phyloP scores from a whole-genome alignment of 2,113 vertebrate species.

The Emydocephalus ijimae region DNA sequence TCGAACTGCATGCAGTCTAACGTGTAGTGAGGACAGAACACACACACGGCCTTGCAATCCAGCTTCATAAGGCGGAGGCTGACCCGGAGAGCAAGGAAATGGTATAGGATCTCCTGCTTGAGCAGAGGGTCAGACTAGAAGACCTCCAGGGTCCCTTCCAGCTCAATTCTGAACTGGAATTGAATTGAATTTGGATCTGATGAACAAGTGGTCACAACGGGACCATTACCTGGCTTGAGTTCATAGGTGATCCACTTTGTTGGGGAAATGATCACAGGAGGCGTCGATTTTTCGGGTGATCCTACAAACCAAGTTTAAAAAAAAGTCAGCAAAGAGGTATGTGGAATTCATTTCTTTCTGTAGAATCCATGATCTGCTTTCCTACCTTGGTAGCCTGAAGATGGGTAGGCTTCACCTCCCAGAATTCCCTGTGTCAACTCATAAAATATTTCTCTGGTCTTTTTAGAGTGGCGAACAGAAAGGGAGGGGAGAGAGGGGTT shows the following conservation, averaged over 20 bases:
- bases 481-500: too few species aligned
- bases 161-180: background rate
- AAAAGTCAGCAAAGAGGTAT: background rate
- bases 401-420: background rate
- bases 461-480: too few species aligned
- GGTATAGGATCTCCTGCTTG: background rate
- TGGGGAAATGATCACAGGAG: conserved; percentile 65
- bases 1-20: too few species aligned
- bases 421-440: background rate
- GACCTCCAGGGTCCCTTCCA: too few species aligned
- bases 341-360: background rate
- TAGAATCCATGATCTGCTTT: background rate
- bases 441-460: too few species aligned
- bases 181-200: background rate
- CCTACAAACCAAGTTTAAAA: conserved; percentile 53
- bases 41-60: background rate
- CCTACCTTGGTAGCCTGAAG: background rate
- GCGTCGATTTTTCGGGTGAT: conserved; percentile 57
- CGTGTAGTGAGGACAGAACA: too few species aligned
- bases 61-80: too few species aligned
- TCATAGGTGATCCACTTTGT: conserved; percentile 66
- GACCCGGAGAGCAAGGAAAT: background rate
- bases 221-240: conserved; percentile 68
- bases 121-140: too few species aligned
- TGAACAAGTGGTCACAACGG: fast-evolving